Percentiles rank a stretch among this genome's conserved stretches.
Evolutionary conservation across 2,113 vertebrate genomes (phyloP).

Genomic region (Beaufortia kweichowensis): DNA sequence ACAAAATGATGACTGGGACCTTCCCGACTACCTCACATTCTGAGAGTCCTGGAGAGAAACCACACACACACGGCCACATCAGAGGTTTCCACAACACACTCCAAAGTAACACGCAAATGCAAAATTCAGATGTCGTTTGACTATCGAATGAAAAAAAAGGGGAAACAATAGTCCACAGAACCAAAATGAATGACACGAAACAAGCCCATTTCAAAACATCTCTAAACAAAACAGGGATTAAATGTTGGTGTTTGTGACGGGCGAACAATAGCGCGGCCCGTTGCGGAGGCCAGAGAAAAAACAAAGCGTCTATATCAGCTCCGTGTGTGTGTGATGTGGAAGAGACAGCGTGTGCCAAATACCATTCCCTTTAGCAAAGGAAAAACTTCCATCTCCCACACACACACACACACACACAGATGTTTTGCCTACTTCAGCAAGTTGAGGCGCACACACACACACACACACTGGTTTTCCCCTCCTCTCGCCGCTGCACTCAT

Average conservation of each 20-base stretch:
- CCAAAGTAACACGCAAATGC: constrained; percentile 4
- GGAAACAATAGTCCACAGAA: not conserved
- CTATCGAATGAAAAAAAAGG: not conserved
- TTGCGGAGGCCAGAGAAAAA: constrained; percentile 42
- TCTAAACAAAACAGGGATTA: not conserved
- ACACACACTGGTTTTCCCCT: constrained; percentile 27
- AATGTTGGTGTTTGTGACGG: constrained; percentile 33
- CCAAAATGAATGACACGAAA: not conserved
- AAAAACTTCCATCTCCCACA: constrained; percentile 58
- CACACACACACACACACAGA: constrained; percentile 62
- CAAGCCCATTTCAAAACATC: not conserved
- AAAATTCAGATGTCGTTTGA: constrained; percentile 7
- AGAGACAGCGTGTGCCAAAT: constrained; percentile 57
- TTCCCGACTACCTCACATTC: constrained; percentile 25
- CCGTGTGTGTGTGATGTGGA: constrained; percentile 53
- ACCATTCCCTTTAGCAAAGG: constrained; percentile 62
- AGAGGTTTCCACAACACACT: constrained; percentile 36
- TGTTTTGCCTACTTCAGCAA: constrained; percentile 65
- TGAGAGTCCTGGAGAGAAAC: constrained; percentile 6
- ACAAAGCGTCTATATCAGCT: constrained; percentile 48
- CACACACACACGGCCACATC: constrained; percentile 17
- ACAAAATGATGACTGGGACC: constrained; percentile 29
- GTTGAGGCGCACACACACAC: constrained; percentile 56
- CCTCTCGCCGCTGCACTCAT: constrained; percentile 29
- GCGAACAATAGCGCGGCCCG: constrained; percentile 28